Conservation (phyloP, 2,113 vertebrate species). For the Oncorhynchus gorbuscha region DNA sequence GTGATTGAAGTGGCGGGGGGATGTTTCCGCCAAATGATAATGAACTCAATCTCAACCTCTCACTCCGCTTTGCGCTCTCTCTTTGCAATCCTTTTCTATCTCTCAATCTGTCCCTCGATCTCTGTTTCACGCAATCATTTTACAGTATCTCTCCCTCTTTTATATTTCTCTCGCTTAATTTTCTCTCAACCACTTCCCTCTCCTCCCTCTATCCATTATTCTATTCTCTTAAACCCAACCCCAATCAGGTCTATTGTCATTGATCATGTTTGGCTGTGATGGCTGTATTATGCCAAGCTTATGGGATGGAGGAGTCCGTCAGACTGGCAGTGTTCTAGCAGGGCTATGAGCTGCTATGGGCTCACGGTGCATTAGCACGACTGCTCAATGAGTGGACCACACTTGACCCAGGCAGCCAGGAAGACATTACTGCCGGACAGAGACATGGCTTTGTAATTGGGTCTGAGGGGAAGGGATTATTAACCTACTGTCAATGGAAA, state of each 20-base stretch:
- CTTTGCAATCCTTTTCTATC: too few relatives aligned
- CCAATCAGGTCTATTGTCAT: conserved; percentile 24
- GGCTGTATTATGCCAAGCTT: conserved; percentile 64
- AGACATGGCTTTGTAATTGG: too few relatives aligned
- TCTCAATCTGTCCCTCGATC: not conserved
- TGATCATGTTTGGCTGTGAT: conserved; percentile 48
- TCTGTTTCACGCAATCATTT: too few relatives aligned
- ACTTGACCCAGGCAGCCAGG: too few relatives aligned
- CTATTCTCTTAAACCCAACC: not conserved
- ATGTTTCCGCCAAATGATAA: conserved; percentile 1
- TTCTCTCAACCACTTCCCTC: not conserved
- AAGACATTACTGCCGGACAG: too few relatives aligned
- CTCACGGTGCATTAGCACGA: too few relatives aligned
- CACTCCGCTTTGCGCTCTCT: not conserved
- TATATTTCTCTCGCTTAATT: not conserved
- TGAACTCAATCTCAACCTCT: conserved; percentile 25
- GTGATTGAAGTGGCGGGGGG: not conserved
- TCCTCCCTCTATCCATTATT: not conserved
- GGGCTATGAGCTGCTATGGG: too few relatives aligned
- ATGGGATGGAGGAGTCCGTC: conserved; percentile 40
- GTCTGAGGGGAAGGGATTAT: too few relatives aligned
- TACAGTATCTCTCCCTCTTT: too few relatives aligned
- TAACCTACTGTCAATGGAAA: too few relatives aligned
- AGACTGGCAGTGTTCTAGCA: conserved; percentile 1
- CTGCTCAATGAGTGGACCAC: too few relatives aligned